Evolutionary conservation across 1,140 invertebrate species (phyloP), one percentile per base, ranked within the genome.

Genomic region (Pseudomyrmex sp.): DNA sequence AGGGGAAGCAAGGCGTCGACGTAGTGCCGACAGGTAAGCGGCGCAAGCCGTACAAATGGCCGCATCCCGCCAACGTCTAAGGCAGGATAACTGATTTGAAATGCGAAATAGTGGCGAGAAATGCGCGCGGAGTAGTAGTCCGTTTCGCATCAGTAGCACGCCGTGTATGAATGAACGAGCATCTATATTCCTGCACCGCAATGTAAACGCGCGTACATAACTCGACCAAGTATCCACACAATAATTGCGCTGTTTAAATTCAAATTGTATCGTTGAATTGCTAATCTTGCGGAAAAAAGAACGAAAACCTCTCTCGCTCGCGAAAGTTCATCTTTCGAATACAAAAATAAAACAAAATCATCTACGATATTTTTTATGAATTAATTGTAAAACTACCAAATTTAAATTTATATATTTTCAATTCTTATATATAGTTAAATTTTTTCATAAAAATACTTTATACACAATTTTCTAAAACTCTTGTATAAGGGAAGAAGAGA

Each of bases 11-110:
- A 82, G 48, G 68, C 44, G 54, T 62, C 77, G 35, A 48, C 76
- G 56, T 44, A 52, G 50, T 8, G 54, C 23, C 77, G 73, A 46
- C 44, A 75, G 73, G 73, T 75, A 75, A 56, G 44, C 5, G 26
- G 35, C 68, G 35, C 80, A 65, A 75, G 80, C 72, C 52, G 61
- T 83, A 75, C 80, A 83, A 83, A 83, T 75, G 80, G 80, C 52
- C 80, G 59, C 72, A 65, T 85, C 82, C 54, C 52, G 18, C 50
- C 54, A 63, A n/a, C 52, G 46, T 48, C 54, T 26, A 44, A 75
- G 59, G 73, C 10, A 83, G 52, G 63, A 77, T 77, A 77, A 77
- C 75, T 20, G 52, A 74, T 85, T 74, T 83, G 68, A 83, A 85
- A 83, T 72, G 69, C 80, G 83, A 85, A 74, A 74, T 52, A 83